A percentile compares a stretch with the other conserved stretches of the same genome.
phyloP scores from a whole-genome alignment of 2,888 invertebrate genomes.

The Cryptophagus acutangulus region DNA sequence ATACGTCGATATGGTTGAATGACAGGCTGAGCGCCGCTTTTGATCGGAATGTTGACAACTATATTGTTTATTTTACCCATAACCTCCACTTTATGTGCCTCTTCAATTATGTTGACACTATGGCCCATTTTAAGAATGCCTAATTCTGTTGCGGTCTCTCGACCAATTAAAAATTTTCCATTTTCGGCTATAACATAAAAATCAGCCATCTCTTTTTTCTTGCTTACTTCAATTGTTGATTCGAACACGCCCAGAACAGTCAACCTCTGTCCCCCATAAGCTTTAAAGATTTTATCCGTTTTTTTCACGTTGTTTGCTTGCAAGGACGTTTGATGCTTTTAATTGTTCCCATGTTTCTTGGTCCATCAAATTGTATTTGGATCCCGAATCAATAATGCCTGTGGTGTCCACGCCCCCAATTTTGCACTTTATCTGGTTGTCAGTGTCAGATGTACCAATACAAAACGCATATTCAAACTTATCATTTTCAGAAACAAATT shows the following conservation, averaged over 20 bases:
- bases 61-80: slow-evolving; percentile 34
- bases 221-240: background rate
- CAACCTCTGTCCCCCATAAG: background rate
- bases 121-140: slow-evolving; percentile 24
- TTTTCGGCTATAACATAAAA: slow-evolving; percentile 3
- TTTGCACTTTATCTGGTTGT: background rate
- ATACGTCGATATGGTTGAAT: slow-evolving; percentile 9
- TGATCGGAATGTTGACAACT: slow-evolving; percentile 17
- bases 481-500: too few species aligned
- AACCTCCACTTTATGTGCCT: background rate
- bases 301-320: background rate
- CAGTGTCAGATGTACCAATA: slow-evolving; percentile 13
- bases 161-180: slow-evolving; percentile 13
- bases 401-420: background rate
- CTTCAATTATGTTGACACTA: slow-evolving; percentile 10
- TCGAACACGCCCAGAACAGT: slow-evolving; percentile 17
- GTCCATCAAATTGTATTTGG: background rate
- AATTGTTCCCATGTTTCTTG: background rate
- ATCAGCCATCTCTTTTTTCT: background rate
- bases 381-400: background rate
- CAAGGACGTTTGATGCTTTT: background rate
- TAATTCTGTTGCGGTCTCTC: slow-evolving; percentile 19
- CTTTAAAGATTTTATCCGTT: background rate
- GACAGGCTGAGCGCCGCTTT: slow-evolving; percentile 8
- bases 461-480: slow-evolving; percentile 14